Percentiles rank a stretch among this genome's conserved stretches.
Conservation (phyloP, 2,113 vertebrate genomes). For the Chitala chitala region DNA sequence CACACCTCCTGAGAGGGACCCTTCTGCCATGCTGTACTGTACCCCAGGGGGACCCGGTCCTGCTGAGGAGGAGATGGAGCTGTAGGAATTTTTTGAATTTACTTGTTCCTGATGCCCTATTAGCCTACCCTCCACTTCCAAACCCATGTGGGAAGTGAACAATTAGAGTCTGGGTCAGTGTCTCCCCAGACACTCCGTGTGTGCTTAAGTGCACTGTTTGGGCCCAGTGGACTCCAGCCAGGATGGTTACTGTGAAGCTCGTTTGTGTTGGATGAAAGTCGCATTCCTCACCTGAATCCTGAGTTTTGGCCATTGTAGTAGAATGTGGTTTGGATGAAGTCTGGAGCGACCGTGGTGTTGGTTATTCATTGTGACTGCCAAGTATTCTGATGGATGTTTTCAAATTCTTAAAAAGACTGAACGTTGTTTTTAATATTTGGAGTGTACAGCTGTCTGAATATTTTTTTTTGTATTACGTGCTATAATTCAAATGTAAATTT, state of each 20-base stretch:
- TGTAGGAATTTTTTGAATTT: too few relatives aligned
- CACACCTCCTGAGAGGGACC: conserved; percentile 32
- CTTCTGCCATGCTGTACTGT: conserved; percentile 39
- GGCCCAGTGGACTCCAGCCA: background rate
- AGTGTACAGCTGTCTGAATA: too few relatives aligned
- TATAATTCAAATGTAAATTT: too few relatives aligned
- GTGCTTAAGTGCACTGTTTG: background rate
- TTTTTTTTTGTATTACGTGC: too few relatives aligned
- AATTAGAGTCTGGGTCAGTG: conserved; percentile 14
- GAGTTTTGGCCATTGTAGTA: background rate
- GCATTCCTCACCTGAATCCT: background rate
- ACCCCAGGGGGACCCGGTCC: conserved; percentile 40
- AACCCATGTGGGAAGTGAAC: background rate
- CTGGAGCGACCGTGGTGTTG: too few relatives aligned
- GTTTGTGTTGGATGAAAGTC: background rate
- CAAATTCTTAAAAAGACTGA: too few relatives aligned
- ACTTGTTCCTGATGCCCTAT: background rate
- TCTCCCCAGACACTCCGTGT: background rate
- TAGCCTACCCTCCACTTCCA: too few relatives aligned
- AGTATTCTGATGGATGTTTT: too few relatives aligned
- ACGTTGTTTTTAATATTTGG: too few relatives aligned
- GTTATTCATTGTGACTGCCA: too few relatives aligned
- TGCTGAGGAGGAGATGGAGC: conserved; percentile 70
- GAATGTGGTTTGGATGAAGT: too few relatives aligned
- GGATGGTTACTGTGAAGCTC: background rate